A percentile compares a stretch with the other conserved stretches of the same genome.
phyloP scores from a whole-genome alignment of 2,113 vertebrate genomes.

The Boleophthalmus pectinirostris region DNA sequence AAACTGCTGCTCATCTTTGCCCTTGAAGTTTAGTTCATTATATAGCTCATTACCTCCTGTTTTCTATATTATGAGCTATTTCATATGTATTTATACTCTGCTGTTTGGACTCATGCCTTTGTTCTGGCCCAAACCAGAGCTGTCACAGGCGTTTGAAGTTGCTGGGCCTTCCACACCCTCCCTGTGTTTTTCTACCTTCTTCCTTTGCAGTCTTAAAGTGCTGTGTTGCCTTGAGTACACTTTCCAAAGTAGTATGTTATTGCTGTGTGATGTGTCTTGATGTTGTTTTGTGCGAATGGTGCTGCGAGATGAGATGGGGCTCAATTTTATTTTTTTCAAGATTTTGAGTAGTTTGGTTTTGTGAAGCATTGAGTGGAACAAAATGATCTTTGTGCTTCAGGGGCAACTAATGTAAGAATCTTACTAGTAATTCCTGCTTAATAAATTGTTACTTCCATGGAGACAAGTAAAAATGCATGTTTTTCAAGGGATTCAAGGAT shows the following conservation, averaged over 20 bases:
- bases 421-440: too few relatives aligned
- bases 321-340: not conserved
- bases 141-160: constrained; percentile 49
- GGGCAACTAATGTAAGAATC: not conserved
- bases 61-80: constrained; percentile 20
- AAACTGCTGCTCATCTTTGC: not conserved
- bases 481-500: too few relatives aligned
- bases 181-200: constrained; percentile 16
- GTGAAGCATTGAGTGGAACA: not conserved
- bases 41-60: constrained; percentile 42
- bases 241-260: not conserved
- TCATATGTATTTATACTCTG: constrained; percentile 33
- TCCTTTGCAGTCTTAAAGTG: not conserved
- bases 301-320: constrained; percentile 14
- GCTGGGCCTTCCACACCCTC: constrained; percentile 2
- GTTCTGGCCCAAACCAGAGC: constrained; percentile 20
- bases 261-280: not conserved
- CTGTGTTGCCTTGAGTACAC: constrained; percentile 4
- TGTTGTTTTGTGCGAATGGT: constrained; percentile 6
- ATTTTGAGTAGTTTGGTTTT: not conserved
- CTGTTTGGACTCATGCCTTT: constrained; percentile 9
- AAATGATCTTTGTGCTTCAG: not conserved
- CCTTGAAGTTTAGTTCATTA: constrained; percentile 29
- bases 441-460: too few relatives aligned
- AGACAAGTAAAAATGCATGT: too few relatives aligned